Percentiles rank a stretch among this genome's conserved stretches.
These are phyloP conservation scores for Hybos culiciformis DNA, from an alignment of 2,888 invertebrate genomes.

Conservation along the genomic window DNA sequence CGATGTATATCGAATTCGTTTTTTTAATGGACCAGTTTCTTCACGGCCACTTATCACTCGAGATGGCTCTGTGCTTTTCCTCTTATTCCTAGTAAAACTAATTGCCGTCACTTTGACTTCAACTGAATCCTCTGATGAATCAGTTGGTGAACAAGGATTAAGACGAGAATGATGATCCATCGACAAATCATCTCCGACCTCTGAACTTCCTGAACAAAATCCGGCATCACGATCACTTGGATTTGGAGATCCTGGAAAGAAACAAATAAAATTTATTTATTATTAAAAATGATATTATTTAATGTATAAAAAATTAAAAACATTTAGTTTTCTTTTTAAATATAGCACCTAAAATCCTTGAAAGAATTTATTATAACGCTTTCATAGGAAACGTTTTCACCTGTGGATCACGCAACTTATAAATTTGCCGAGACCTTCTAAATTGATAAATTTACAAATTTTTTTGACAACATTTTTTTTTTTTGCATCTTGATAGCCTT, in stretches of 20 bases:
- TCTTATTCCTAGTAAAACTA: conserved; percentile 41
- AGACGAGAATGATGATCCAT: conserved; percentile 27
- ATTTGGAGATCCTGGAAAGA: conserved; percentile 32
- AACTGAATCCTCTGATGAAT: conserved; percentile 50
- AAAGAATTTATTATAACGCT: no score
- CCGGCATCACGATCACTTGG: conserved; percentile 47
- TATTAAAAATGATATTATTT: no score
- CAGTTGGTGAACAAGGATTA: conserved; percentile 34
- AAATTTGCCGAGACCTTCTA: no score
- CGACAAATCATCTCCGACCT: conserved; percentile 51
- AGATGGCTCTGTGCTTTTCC: conserved; percentile 52
- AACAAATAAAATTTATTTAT: no score
- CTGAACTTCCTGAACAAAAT: conserved; percentile 50
- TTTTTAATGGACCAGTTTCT: conserved; percentile 50
- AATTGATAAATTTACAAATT: no score
- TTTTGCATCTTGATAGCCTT: no score
- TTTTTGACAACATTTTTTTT: no score
- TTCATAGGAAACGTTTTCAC: no score
- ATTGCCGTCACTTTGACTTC: conserved; percentile 49
- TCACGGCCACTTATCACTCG: conserved; percentile 37
- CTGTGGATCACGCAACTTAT: no score
- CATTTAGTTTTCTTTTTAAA: no score
- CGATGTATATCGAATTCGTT: conserved; percentile 47
- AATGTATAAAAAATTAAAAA: no score
- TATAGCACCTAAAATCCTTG: no score